Percentiles rank a stretch among this genome's conserved stretches.
Evolutionary conservation across 2,888 invertebrate genomes (phyloP).

Genomic region (Agonopterix subpropinquella): DNA sequence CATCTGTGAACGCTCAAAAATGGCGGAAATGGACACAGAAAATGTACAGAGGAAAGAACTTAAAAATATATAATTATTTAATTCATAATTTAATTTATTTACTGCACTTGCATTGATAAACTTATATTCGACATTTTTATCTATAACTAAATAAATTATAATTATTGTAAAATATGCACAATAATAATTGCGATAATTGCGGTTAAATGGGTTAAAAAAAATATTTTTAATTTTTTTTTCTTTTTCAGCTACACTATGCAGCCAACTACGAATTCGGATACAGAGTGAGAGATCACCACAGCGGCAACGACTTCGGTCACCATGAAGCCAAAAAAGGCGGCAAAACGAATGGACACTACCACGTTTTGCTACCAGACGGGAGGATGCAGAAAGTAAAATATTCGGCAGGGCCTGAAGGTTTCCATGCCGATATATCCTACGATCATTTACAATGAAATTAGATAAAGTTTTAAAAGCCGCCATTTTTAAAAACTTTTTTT

Average conservation of each 20-base stretch:
- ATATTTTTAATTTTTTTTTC: neutral
- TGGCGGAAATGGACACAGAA: too few species aligned
- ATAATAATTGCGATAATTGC: too few species aligned
- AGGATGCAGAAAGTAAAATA: conserved; percentile 86
- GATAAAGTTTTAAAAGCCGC: too few species aligned
- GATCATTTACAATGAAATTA: conserved; percentile 33
- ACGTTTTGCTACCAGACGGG: conserved; percentile 86
- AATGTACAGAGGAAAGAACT: neutral
- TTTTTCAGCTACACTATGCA: conserved; percentile 75
- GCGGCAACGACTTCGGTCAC: conserved; percentile 86
- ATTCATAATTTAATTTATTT: too few species aligned
- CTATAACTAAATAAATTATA: too few species aligned
- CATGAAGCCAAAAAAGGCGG: conserved; percentile 81
- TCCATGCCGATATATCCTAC: conserved; percentile 86
- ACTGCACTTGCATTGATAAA: too few species aligned
- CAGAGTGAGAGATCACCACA: conserved; percentile 81
- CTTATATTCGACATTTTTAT: too few species aligned
- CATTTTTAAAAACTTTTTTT: too few species aligned
- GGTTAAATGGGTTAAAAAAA: too few species aligned
- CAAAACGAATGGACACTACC: conserved; percentile 83
- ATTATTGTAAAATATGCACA: too few species aligned
- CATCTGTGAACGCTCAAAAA: too few species aligned
- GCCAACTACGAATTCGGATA: conserved; percentile 82
- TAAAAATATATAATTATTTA: too few species aligned
- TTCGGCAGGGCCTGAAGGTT: conserved; percentile 84